Evolutionary conservation across 2,888 invertebrate species (phyloP).

Genomic region (Noctuana brunneofusca): DNA sequence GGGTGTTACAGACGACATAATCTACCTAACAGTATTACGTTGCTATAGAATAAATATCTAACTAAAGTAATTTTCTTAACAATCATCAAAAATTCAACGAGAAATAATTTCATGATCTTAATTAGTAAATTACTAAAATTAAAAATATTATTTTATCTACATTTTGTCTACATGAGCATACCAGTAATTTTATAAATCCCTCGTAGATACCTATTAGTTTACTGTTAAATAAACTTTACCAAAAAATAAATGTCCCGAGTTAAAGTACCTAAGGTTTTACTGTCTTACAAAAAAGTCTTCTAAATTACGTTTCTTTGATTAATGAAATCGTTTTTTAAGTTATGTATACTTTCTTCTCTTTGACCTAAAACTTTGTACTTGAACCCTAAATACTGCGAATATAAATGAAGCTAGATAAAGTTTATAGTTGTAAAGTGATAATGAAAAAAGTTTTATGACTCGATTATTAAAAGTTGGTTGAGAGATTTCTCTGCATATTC

Average conservation of each 20-base stretch:
- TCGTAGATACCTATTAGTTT: no score
- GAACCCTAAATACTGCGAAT: conserved; percentile 2
- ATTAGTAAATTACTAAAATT: no score
- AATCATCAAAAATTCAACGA: no score
- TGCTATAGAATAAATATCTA: no score
- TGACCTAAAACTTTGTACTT: conserved; percentile 4
- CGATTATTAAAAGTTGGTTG: conserved; percentile 4
- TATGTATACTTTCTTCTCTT: conserved; percentile 3
- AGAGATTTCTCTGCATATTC: conserved; percentile 1
- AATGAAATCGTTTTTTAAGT: conserved; percentile 2
- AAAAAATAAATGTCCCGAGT: no score
- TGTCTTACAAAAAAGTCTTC: background rate
- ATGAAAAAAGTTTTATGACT: conserved; percentile 2
- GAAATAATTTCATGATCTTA: no score
- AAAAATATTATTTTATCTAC: no score
- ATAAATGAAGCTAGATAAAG: conserved; percentile 9
- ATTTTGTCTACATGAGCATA: no score
- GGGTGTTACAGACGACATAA: background rate
- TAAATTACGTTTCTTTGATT: conserved; percentile 5
- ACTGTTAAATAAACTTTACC: no score
- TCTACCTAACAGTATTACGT: background rate
- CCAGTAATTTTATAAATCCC: no score
- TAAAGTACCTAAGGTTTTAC: background rate
- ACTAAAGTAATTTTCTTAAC: no score
- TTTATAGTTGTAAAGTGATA: background rate